Evolutionary conservation across 2,797 vertebrate genomes (phyloP), one percentile per base, ranked within the genome.

Genomic region (Hapalemur alaotrensis): DNA sequence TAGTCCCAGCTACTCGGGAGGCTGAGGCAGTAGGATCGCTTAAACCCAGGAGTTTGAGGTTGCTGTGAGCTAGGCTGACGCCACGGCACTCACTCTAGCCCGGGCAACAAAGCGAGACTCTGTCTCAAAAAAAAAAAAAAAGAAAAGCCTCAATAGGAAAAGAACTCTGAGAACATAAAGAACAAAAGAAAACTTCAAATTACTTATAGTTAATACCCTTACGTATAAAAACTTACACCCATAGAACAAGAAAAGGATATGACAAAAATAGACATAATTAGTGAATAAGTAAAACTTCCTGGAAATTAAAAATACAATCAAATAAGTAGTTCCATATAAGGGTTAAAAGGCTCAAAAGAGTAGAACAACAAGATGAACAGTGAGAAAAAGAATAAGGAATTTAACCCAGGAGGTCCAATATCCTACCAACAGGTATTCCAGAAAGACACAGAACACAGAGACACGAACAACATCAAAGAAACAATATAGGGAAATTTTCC

Each of bases 171-270:
- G 48, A 79, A 79, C 32, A 95, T 3, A 67, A 18, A n/a, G 6
- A 69, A 72, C 38, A 95, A 86, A 91, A 79, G 35, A 95, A 93
- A 87, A 89, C 18, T 54, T 83, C 54, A 89, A 94, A 76, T 38
- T 76, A 76, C 86, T n/a, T 69, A 59, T 35, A 65, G 90, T n/a
- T 65, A 95, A 78, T 75, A 80, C 5, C 17, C 38, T 80, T 4
- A 7, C 41, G 28, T 84, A 79, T 69, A 89, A 93, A 87, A 43
- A 70, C 54, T 28, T 41, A 84, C 2, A 92, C 23, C 41, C 63
- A 70, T 57, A 90, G 73, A 93, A 38, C 23, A 81, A 95, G 54
- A 84, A 72, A 84, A 88, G 20, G 10, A 17, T 52, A 28, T 43
- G 14, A 87, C 3, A 69, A 95, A 95, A 67, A 82, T 52, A 43